Evolutionary conservation across 2,888 invertebrate species (phyloP).

Genomic region (Thalpophila matura): DNA sequence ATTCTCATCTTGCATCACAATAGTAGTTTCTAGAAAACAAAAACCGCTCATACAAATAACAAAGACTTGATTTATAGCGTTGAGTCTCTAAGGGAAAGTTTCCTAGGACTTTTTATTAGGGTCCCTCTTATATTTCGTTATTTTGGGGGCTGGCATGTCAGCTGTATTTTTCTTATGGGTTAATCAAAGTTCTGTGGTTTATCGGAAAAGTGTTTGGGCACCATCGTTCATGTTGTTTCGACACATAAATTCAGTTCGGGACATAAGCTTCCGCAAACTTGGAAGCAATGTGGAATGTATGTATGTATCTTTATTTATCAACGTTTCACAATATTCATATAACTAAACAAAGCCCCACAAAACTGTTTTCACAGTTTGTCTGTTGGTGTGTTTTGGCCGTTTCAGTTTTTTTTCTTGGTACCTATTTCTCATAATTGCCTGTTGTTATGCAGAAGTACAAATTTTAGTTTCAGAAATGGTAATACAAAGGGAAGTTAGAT

Average conservation of each 20-base stretch:
- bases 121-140: conserved; percentile 37
- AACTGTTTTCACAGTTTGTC: no score
- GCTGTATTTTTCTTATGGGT: conserved; percentile 17
- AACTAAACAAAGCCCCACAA: no score
- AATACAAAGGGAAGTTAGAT: no score
- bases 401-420: no score
- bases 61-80: conserved; percentile 61
- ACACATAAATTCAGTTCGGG: background rate
- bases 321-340: no score
- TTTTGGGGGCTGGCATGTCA: conserved; percentile 15
- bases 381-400: no score
- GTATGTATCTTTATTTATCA: no score
- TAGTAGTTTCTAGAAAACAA: conserved; percentile 34
- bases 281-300: background rate
- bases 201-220: conserved; percentile 8
- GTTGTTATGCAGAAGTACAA: no score
- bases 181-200: conserved; percentile 40
- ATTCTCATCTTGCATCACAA: conserved; percentile 16
- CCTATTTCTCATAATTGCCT: no score
- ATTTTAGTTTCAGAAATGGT: no score
- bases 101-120: conserved; percentile 55
- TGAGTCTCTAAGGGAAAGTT: conserved; percentile 40
- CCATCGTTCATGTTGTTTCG: background rate
- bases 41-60: conserved; percentile 46
- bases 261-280: background rate